Conservation (phyloP, 1,140 invertebrate genomes). For the Sitobion miscanthi region DNA sequence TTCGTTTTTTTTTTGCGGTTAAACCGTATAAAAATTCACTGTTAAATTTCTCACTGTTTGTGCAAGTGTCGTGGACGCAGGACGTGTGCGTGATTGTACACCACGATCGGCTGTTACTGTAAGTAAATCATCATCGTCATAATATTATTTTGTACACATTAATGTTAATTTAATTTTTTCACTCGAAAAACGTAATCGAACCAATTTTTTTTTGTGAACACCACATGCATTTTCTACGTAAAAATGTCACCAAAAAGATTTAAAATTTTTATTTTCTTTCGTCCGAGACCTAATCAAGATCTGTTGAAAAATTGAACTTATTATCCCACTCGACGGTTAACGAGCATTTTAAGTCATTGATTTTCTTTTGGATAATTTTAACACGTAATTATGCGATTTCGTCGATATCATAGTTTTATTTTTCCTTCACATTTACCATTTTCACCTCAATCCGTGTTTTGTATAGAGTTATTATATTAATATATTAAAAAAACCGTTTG, state of each 20-base stretch:
- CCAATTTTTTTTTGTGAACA: background rate
- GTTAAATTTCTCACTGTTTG: conserved; percentile 42
- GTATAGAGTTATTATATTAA: background rate
- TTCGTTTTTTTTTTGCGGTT: conserved; percentile 30
- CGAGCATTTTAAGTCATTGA: background rate
- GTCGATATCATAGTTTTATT: background rate
- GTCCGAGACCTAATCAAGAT: background rate
- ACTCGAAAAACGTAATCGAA: background rate
- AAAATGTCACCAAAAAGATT: background rate
- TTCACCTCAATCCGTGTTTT: background rate
- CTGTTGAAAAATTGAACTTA: background rate
- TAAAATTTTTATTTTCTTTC: background rate
- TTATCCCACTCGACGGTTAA: background rate
- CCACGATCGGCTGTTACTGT: conserved; percentile 31
- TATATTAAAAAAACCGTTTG: background rate
- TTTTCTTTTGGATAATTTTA: background rate
- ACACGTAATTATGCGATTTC: background rate
- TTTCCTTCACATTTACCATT: background rate
- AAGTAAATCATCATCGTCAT: conserved; percentile 17
- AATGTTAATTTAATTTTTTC: background rate
- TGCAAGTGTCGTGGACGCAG: conserved; percentile 50
- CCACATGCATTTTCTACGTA: background rate
- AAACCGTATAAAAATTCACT: conserved; percentile 28
- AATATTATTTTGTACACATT: background rate
- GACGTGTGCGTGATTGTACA: conserved; percentile 21